Conservation (phyloP, 2,888 invertebrate genomes). For the Trissonchulus sp. region DNA sequence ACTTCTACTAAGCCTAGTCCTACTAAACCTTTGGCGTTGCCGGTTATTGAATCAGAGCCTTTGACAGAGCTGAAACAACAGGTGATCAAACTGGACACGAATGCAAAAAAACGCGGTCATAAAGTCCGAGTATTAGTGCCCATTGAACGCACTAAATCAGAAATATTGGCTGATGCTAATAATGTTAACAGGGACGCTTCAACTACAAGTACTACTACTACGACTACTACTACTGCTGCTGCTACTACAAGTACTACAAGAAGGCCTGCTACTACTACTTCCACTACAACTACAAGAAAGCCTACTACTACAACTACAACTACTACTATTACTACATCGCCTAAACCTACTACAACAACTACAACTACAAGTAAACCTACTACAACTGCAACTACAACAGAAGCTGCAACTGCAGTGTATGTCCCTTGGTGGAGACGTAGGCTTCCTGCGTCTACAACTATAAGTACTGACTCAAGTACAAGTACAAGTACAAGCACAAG, state of each 20-base stretch:
- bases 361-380: neutral
- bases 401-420: neutral
- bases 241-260: too few relatives aligned
- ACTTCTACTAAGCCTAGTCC: neutral
- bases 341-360: neutral
- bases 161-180: neutral
- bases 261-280: too few relatives aligned
- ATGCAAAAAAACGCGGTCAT: too few relatives aligned
- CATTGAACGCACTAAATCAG: neutral
- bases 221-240: too few relatives aligned
- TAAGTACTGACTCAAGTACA: too few relatives aligned
- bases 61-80: neutral
- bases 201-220: too few relatives aligned
- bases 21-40: neutral
- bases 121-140: neutral
- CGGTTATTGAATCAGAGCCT: neutral
- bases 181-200: neutral
- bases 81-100: too few relatives aligned
- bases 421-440: too few relatives aligned
- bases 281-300: too few relatives aligned
- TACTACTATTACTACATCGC: neutral
- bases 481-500: neutral
- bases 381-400: neutral
- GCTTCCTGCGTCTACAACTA: too few relatives aligned
- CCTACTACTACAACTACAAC: too few relatives aligned